Evolutionary conservation across 2,113 vertebrate species (phyloP), one percentile per base, ranked within the genome.

Genomic region (Oophaga pumilio): DNA sequence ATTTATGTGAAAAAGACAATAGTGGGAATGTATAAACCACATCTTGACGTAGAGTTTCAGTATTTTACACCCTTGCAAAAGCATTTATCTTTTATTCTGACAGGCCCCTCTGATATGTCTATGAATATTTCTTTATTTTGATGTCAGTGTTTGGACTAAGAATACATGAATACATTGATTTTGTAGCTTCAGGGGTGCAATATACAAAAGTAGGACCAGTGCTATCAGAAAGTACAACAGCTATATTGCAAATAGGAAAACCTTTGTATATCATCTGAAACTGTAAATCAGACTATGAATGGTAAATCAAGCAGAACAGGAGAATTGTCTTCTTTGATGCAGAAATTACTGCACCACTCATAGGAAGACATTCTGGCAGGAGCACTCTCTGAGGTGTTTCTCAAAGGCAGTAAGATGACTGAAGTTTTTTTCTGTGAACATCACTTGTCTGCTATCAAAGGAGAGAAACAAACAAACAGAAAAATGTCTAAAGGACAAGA

Each of bases 261-360:
- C 81, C 81, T 88, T 88, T 88, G 87, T 84, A 88, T 88, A 84
- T 84, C 87, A 88, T 88, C 22, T 76, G 57, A 77, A 88, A 84
- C 71, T 88, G 87, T 88, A 84, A 88, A 84, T 88, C 71, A 88
- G 87, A 77, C 80, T 88, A 88, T 88, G 81, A 88, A 88, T 88
- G 81, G 43, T 83, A 88, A 88, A 84, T 88, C 87, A 88, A 88
- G 87, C 87, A 83, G 73, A 88, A 84, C 87, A 57, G 66, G 49
- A 84, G 87, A 77, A 83, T 69, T 77, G 74, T 66, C 49, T 83
- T 14, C 81, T 88, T 88, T 88, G 80, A 88, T 88, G 71, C 81
- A 88, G 86, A 82, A 88, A 88, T 88, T 88, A 88, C 81, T 84
- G 80, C 87, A 76, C 71, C 56, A 33, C 86, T 87, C 56, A 74